A percentile compares a stretch with the other conserved stretches of the same genome.
Evolutionary conservation across 2,888 invertebrate species (phyloP).

Genomic region (Macaria notata): DNA sequence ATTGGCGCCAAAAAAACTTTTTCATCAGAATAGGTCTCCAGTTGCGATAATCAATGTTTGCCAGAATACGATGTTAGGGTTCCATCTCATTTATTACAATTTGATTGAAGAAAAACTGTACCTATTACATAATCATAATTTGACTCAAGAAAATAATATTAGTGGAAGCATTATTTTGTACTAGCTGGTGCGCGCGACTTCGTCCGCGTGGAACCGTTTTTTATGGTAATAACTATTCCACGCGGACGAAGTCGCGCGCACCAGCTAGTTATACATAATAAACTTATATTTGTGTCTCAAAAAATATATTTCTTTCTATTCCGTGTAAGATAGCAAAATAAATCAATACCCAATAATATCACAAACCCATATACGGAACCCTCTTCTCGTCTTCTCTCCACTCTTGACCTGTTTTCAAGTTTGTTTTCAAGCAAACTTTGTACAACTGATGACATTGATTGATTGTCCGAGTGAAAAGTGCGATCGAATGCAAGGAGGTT

Average conservation of each 20-base stretch:
- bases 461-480: conserved; percentile 33
- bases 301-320: too few species aligned
- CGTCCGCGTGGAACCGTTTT: too few species aligned
- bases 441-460: conserved; percentile 34
- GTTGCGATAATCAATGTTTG: conserved; percentile 34
- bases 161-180: too few species aligned
- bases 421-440: conserved; percentile 37
- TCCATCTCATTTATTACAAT: background rate
- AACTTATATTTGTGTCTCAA: too few species aligned
- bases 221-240: too few species aligned
- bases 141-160: too few species aligned
- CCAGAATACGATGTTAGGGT: conserved; percentile 24
- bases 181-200: too few species aligned
- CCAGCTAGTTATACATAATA: too few species aligned
- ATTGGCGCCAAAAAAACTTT: conserved; percentile 35
- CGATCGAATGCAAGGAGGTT: background rate
- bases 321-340: background rate
- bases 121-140: too few species aligned
- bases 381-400: conserved; percentile 31
- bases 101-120: too few species aligned
- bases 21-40: conserved; percentile 29
- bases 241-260: too few species aligned
- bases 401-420: conserved; percentile 36
- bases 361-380: conserved; percentile 27
- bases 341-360: background rate